Evolutionary conservation across 2,888 invertebrate species (phyloP), one percentile per base, ranked within the genome.

Genomic region (Notodonta ziczac): DNA sequence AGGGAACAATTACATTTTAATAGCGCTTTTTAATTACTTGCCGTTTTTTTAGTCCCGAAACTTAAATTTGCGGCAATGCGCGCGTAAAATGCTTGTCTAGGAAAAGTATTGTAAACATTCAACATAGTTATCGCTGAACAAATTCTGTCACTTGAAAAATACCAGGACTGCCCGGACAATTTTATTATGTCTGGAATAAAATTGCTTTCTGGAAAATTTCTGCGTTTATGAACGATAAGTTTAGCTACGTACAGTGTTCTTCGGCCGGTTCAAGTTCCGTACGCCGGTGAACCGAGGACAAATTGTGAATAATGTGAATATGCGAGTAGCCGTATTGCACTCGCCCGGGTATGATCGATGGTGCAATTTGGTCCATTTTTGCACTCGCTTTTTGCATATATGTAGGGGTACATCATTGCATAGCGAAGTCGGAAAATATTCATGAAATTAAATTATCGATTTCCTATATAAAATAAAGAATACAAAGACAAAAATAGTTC

Each of bases 221-320:
- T 13, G 4, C 10, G 42, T 9, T 40, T 40, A 8, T 5, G 42
- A 42, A 46, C 46, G 46, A n/a, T n/a, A n/a, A n/a, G 10, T n/a
- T 13, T 10, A 46, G 46, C 12, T 44, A 12, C 12, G 46, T 10
- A 35, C 35, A 6, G 35, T 69, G 78, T 79, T 82, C 83, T 86
- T 85, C 82, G 75, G 77, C 78, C 78, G 78, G 79, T 76, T 76
- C 75, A 77, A 73, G 73, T 69, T 71, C 69, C 65, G 63, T 64
- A 60, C 66, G 63, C 67, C 64, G 71, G 78, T 77, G 75, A 74
- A 76, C 60, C 70, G 69, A 71, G 79, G 80, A 84, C 84, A 85
- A 84, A 89, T 87, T 86, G 86, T 87, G 85, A 87, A 87, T 87
- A 84, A 87, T 85, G 83, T 73, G 79, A 83, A 80, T 81, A 80